Conservation (phyloP, 2,888 invertebrate species). For the Phasia obesa region DNA sequence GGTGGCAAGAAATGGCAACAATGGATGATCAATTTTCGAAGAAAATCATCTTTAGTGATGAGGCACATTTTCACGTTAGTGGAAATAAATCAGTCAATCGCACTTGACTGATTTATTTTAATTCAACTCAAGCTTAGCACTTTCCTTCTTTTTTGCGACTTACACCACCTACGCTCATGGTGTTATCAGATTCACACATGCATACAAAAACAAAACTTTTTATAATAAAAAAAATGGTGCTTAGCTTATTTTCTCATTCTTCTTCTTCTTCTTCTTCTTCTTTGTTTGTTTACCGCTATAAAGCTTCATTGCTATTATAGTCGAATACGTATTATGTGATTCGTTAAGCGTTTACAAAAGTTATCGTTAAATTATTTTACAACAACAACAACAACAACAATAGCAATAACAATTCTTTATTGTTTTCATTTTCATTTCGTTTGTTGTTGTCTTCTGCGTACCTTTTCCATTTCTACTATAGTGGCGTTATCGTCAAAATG, state of each 20-base stretch:
- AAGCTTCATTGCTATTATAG: slow-evolving; percentile 45
- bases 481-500: slow-evolving; percentile 50
- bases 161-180: too few relatives aligned
- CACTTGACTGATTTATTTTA: too few relatives aligned
- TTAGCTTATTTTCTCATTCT: too few relatives aligned
- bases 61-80: too few relatives aligned
- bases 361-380: slow-evolving; percentile 51
- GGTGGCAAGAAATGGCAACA: too few relatives aligned
- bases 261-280: slow-evolving; percentile 35
- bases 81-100: too few relatives aligned
- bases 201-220: too few relatives aligned
- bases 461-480: neutral
- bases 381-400: slow-evolving; percentile 51
- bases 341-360: slow-evolving; percentile 59
- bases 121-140: too few relatives aligned
- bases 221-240: neutral
- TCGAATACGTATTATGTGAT: slow-evolving; percentile 43
- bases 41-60: too few relatives aligned
- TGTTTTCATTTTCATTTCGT: neutral
- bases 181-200: too few relatives aligned
- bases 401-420: slow-evolving; percentile 34
- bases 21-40: too few relatives aligned
- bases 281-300: slow-evolving; percentile 46
- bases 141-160: too few relatives aligned
- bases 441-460: neutral